Evolutionary conservation across 2,113 vertebrate species (phyloP).

Genomic region (Eurypyga helias): DNA sequence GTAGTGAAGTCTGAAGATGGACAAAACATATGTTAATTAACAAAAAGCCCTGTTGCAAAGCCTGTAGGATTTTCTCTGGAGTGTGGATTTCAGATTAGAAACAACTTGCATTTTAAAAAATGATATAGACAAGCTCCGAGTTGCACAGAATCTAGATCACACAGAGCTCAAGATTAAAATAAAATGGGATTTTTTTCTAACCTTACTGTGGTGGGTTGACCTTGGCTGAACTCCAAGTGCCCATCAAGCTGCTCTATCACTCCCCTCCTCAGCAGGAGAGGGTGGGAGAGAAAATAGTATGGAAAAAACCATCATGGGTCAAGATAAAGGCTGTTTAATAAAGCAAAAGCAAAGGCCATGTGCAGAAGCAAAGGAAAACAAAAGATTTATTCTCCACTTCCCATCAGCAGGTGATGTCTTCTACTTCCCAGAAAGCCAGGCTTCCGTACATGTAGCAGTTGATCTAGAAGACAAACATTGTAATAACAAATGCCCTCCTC

Average conservation of each 20-base stretch:
- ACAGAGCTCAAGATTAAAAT: not conserved
- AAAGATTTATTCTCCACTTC: not conserved
- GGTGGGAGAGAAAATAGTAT: not conserved
- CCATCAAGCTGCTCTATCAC: not conserved
- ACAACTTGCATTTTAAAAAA: not conserved
- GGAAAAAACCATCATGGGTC: not conserved
- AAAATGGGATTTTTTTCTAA: not conserved
- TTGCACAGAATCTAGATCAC: constrained; percentile 5
- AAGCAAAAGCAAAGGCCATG: not conserved
- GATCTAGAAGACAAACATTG: no score
- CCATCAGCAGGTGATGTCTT: not conserved
- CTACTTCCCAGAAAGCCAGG: not conserved
- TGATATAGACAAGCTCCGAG: not conserved
- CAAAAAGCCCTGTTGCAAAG: constrained; percentile 2
- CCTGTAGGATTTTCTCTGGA: constrained; percentile 25
- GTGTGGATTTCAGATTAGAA: constrained; percentile 34
- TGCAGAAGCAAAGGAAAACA: not conserved
- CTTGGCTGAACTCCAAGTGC: not conserved
- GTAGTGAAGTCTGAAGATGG: not conserved
- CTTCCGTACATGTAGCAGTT: not conserved
- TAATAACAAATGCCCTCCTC: no score
- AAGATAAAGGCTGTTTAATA: no score
- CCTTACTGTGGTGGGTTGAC: not conserved
- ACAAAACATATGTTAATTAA: constrained; percentile 35
- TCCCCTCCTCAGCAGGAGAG: not conserved